Base-by-base conservation (phyloP, 2,797 vertebrate species). In the Syngnathus acus region DNA sequence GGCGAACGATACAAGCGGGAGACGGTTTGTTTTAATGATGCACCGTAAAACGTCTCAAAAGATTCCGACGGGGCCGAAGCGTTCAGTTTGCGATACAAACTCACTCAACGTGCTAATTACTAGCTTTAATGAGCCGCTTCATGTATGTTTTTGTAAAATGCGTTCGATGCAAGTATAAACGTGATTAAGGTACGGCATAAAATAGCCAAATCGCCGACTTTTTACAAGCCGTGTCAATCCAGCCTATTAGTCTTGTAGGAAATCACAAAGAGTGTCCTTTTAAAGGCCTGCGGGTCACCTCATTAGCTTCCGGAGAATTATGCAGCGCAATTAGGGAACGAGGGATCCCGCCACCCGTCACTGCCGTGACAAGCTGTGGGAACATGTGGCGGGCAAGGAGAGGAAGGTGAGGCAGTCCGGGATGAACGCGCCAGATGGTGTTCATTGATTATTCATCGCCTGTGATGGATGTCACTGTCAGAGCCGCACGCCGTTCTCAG, bases 381-480 rank as follows among this genome's bases (percentile, higher is more conserved):
- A 1, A 55, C 23, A n/a, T 68, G 60, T 8, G 42, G 66, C 7
- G 26, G 38, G 66, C 62, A 78, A 63, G 61, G 65, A 45, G 40
- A 55, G 62, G 58, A 62, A 40, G 68, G 55, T 50, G 66, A 60
- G 59, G 39, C 51, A 9, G 75, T 62, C 75, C 57, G 65, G 70
- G 73, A 73, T 21, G 67, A 23, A 40, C 79, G 80, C 84, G 82
- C 83, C 91, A 91, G 91, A 92, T 92, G 90, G 91, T 88, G 83
- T 89, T 91, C 88, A 92, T 92, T 91, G 89, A 92, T 91, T 91
- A 92, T 92, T 92, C 90, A 92, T 92, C 81, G 84, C 83, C 75
- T 82, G 88, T 84, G 75, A 91, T 91, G 85, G 86, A 90, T 90
- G 89, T 88, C 87, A 88, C 89, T 88, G 87, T 90, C 88, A 86